Evolutionary conservation across 2,113 vertebrate species (phyloP), one percentile per base, ranked within the genome.

Genomic region (Chaetodon auriga): DNA sequence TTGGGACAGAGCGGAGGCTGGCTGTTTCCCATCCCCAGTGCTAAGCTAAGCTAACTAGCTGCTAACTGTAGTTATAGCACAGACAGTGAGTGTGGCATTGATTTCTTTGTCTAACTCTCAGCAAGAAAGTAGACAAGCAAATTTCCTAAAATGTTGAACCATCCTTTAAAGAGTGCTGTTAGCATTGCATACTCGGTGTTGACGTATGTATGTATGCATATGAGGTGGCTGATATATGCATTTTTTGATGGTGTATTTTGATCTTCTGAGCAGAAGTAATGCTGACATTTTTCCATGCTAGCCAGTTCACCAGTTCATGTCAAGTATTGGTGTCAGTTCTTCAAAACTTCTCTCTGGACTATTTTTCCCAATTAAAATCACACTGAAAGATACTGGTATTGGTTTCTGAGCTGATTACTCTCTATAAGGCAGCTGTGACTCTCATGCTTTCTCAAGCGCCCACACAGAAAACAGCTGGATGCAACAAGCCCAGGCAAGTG

Each of bases 361-460:
- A 16, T 70, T 75, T 54, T 48, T 10, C 36, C 35, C 49, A 30
- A 62, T 35, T 25, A 66, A 70, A 70, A 71, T 36, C 43, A 74
- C 15, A 65, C 19, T 25, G 41, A 23, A 46, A 75, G 6, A 41
- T 23, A 58, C 38, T 18, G 21, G 53, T n/a, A 61, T 11, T 49
- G 65, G 75, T 75, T 80, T 65, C 60, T 68, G 66, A 72, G 55
- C 51, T 76, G 71, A 70, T 41, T 78, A 23, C 30, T 46, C 58
- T 70, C n/a, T 48, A 8, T 41, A 15, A 43, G 49, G 36, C 38
- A 30, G 21, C 30, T 1, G 4, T 21, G 66, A 61, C 23, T 54
- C 65, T 43, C 9, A 9, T 8, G 45, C 53, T 66, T 77, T 68
- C 73, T 66, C 25, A 30, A 35, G 54, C 16, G 23, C 46, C 51